These are phyloP conservation scores for Callaeas wilsoni DNA, from an alignment of 2,113 vertebrate genomes.

Conservation along the genomic window DNA sequence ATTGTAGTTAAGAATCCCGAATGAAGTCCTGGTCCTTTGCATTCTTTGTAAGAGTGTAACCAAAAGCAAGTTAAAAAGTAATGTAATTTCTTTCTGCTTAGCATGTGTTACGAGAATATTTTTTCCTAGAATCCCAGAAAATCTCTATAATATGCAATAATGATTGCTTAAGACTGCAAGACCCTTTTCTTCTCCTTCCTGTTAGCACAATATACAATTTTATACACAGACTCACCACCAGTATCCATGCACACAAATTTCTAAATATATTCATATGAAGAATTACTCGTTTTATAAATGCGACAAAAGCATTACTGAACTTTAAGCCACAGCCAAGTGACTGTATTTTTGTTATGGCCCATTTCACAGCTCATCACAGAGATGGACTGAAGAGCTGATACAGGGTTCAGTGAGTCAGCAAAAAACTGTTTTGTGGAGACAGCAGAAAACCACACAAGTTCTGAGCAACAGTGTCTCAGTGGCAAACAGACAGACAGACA, in stretches of 20 bases:
- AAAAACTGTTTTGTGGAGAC: background rate
- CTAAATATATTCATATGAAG: background rate
- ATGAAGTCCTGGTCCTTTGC: background rate
- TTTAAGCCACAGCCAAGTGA: background rate
- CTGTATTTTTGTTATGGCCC: background rate
- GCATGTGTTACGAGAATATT: background rate
- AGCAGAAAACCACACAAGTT: background rate
- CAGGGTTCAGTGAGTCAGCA: background rate
- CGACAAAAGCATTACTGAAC: fast-evolving
- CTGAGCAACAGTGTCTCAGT: fast-evolving
- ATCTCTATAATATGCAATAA: background rate
- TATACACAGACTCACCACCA: background rate
- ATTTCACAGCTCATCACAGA: background rate
- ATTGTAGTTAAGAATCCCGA: background rate
- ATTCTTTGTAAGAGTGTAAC: background rate
- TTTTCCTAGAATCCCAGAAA: background rate
- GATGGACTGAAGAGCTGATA: background rate
- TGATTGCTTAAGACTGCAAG: background rate
- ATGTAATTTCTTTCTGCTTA: background rate
- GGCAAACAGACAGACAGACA: background rate
- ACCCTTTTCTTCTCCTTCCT: background rate
- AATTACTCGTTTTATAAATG: background rate
- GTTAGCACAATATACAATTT: background rate
- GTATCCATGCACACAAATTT: background rate
- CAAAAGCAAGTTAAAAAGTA: background rate